Evolutionary conservation across 2,888 invertebrate genomes (phyloP).

Genomic region (Muscina levida): DNA sequence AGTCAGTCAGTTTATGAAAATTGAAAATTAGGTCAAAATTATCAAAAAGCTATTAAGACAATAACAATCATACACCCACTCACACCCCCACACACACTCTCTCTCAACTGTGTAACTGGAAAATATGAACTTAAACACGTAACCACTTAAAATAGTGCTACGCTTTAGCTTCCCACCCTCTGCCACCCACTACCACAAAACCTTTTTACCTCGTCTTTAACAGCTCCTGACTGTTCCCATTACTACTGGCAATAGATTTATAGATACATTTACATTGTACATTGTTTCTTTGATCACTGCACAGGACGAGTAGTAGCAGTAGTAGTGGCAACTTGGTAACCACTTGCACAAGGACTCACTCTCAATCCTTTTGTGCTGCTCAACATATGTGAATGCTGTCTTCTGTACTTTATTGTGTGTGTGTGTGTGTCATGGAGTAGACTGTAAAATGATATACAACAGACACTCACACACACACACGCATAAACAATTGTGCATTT

Average conservation of each 20-base stretch:
- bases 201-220: not conserved
- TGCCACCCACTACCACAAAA: conserved; percentile 8
- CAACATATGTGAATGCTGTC: not conserved
- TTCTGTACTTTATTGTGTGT: no score
- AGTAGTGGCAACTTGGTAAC: not conserved
- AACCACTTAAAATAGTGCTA: conserved; percentile 29
- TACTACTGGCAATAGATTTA: conserved; percentile 37
- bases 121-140: conserved; percentile 64
- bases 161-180: not conserved
- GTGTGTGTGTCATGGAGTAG: not conserved
- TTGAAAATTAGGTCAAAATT: conserved; percentile 63
- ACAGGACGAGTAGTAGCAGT: not conserved
- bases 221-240: not conserved
- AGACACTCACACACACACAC: not conserved
- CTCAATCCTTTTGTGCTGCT: conserved; percentile 6
- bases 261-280: conserved; percentile 28
- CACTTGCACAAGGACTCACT: conserved; percentile 14
- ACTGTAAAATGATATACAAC: conserved; percentile 22
- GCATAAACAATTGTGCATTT: no score
- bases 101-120: not conserved
- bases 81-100: not conserved
- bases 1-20: conserved; percentile 55
- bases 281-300: not conserved
- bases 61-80: conserved; percentile 35
- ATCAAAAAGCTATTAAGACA: conserved; percentile 65